Base-by-base conservation (phyloP, 2,888 invertebrate genomes). In the Drosophila phalerata region DNA sequence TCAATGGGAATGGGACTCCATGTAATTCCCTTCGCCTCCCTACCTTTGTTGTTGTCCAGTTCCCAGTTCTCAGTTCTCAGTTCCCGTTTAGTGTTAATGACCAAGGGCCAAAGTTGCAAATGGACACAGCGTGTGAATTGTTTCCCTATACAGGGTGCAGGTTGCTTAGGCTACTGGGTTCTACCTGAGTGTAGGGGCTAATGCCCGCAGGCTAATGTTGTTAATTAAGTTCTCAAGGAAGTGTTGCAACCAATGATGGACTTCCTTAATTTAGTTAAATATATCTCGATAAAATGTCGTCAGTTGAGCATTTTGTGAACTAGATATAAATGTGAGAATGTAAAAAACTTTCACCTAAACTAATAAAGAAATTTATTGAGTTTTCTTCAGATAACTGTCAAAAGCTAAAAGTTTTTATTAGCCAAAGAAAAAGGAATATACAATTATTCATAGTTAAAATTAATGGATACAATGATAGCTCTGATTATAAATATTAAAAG, bases 41-140 rank as follows among this genome's bases (percentile, higher is more conserved):
- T 55, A 40, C 15, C 8, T 43, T 13, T 43, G 17, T 30, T 19
- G 30, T 56, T 19, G 43, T 3, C 22, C 45, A 25, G 38, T 22
- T 22, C 3, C 3, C 22, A n/a, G n/a, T 34, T 42, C 19, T 30
- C n/a, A 25, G 38, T 34, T 34, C 19, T 22, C 22, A 25, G 47
- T 47, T 57, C 34, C 47, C 48, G 13, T 49, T 48, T 40, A 38
- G 62, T 67, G 73, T 30, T 77, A 77, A 77, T 77, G 77, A 63
- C 64, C 58, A 74, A 45, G 45, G 64, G 38, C 47, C 61, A 42
- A 60, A 64, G 66, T 64, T 72, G 51, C 64, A 15, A 38, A 52
- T 37, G 57, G 9, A 34, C 57, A 48, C 64, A 79, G 79, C 83
- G 85, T 83, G 85, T 85, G 83, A 85, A 85, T 72, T 66, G 68